Evolutionary conservation across 2,113 vertebrate genomes (phyloP).

Genomic region (Leptosomus discolor): DNA sequence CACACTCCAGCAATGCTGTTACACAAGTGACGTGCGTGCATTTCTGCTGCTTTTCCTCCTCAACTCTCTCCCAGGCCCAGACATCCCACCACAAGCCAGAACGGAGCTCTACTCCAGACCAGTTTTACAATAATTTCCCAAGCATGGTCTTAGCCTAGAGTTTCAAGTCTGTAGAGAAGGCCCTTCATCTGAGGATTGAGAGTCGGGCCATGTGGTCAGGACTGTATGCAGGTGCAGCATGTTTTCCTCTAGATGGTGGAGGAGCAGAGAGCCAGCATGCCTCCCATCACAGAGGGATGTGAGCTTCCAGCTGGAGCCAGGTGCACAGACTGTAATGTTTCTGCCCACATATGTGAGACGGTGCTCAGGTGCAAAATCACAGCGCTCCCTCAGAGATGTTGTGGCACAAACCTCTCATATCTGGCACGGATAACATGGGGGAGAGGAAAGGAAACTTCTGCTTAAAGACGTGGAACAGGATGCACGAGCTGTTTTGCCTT

Average conservation of each 20-base stretch:
- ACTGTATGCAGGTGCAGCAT: background rate
- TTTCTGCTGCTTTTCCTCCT: background rate
- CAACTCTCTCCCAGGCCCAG: background rate
- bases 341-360: background rate
- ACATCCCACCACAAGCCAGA: background rate
- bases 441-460: background rate
- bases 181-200: background rate
- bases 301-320: background rate
- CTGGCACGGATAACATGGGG: accelerated
- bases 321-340: background rate
- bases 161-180: background rate
- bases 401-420: background rate
- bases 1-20: background rate
- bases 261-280: background rate
- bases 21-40: background rate
- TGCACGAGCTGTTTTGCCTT: background rate
- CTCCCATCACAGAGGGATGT: background rate
- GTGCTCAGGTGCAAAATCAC: background rate
- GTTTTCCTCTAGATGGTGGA: background rate
- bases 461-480: background rate
- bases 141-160: background rate
- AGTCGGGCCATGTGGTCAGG: background rate
- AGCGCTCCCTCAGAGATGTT: background rate
- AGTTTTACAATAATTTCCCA: background rate
- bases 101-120: background rate